Percentiles rank a stretch among this genome's conserved stretches.
phyloP scores from a whole-genome alignment of 2,113 vertebrate genomes.

The Aptenodytes patagonicus region DNA sequence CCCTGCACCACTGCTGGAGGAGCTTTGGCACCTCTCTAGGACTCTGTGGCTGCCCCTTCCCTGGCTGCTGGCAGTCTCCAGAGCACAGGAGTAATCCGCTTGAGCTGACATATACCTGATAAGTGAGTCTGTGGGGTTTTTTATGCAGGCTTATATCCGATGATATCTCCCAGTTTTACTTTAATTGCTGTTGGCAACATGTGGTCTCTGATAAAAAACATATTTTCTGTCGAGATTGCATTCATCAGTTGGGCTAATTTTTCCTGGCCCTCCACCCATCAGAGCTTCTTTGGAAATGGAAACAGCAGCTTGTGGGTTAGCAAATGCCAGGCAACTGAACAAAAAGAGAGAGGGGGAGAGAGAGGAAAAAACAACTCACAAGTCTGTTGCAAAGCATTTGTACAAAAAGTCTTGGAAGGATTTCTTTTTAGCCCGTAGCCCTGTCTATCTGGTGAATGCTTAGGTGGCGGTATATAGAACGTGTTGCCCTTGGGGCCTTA shows the following conservation, averaged over 20 bases:
- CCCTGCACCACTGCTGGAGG: background rate
- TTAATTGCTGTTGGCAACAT: conserved; percentile 80
- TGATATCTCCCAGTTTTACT: conserved; percentile 75
- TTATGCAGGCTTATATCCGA: conserved; percentile 62
- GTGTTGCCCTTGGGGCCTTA: conserved; percentile 50
- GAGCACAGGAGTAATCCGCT: background rate
- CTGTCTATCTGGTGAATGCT: conserved; percentile 37
- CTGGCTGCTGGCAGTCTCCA: background rate
- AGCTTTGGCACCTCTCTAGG: background rate
- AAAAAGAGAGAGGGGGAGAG: conserved; percentile 31
- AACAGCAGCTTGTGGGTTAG: conserved; percentile 83
- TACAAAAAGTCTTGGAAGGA: conserved; percentile 48
- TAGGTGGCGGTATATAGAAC: conserved; percentile 32
- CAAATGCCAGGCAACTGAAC: conserved; percentile 77
- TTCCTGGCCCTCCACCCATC: conserved; percentile 80
- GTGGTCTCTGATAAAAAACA: conserved; percentile 84
- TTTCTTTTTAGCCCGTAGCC: conserved; percentile 17
- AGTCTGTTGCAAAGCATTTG: background rate
- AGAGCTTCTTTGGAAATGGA: conserved; percentile 77
- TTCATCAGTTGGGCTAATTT: conserved; percentile 80
- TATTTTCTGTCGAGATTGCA: conserved; percentile 80
- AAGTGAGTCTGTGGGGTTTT: background rate
- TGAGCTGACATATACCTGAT: conserved; percentile 9
- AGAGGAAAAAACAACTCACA: background rate
- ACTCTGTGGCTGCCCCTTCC: background rate